phyloP scores from a whole-genome alignment of 1,140 invertebrate genomes.

The Heliconius hewitsoni region DNA sequence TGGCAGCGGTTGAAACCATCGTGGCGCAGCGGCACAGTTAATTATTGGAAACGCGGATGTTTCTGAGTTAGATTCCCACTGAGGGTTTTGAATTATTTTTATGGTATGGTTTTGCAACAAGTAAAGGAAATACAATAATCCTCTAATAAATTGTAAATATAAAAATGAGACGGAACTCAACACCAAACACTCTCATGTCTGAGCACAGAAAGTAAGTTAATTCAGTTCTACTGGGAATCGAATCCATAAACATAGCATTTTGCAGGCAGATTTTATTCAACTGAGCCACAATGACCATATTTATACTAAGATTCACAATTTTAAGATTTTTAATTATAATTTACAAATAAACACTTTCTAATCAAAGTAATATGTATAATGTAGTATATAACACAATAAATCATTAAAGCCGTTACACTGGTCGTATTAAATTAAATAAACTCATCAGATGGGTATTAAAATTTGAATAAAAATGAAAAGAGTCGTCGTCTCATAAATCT shows the following conservation, averaged over 20 bases:
- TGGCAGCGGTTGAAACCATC: too few relatives aligned
- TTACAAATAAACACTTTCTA: slow-evolving; percentile 36
- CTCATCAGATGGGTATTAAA: slow-evolving; percentile 58
- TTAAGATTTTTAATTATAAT: not conserved
- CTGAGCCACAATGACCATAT: too few relatives aligned
- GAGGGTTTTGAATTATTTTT: too few relatives aligned
- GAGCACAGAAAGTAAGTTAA: not conserved
- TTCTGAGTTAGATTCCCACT: too few relatives aligned
- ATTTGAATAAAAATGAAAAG: slow-evolving; percentile 67
- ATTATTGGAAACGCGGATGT: too few relatives aligned
- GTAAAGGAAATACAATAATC: too few relatives aligned
- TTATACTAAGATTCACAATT: too few relatives aligned
- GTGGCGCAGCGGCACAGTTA: too few relatives aligned
- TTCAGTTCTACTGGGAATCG: not conserved
- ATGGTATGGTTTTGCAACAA: too few relatives aligned
- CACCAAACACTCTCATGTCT: not conserved
- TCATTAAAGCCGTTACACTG: slow-evolving; percentile 39
- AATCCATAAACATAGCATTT: not conserved
- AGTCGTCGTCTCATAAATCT: slow-evolving; percentile 52
- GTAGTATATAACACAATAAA: slow-evolving; percentile 38
- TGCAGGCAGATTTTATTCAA: slow-evolving; percentile 19
- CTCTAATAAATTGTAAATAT: too few relatives aligned
- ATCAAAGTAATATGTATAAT: slow-evolving; percentile 45
- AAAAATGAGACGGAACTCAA: not conserved
- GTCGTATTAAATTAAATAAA: slow-evolving; percentile 63